Base-by-base conservation (phyloP, 2,113 vertebrate species). In the Hemiscyllium ocellatum region DNA sequence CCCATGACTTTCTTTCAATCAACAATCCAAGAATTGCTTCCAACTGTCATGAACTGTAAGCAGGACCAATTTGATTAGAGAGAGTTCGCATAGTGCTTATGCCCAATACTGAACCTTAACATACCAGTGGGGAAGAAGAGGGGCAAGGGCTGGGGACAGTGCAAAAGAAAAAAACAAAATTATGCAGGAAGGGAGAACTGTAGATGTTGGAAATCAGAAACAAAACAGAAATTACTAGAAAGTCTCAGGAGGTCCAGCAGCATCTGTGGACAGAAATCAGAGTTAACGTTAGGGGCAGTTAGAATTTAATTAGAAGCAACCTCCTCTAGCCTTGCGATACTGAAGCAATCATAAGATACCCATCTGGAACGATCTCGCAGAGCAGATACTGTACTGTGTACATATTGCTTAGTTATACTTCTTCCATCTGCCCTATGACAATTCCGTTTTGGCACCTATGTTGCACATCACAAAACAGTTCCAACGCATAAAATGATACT, bases 21-120 rank as follows among this genome's bases (percentile, higher is more conserved):
- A 96, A 95, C 97, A 96, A 80, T 96, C 96, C 96, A 96, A 70
- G 96, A 96, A 97, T 96, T 97, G 97, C 97, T 97, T 97, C 96
- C 97, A 97, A 97, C 97, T 97, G 97, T 96, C 96, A 96, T 97
- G 96, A 96, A 97, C 96, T 78, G 96, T 96, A 97, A 97, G 97
- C 97, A 97, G 97, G 96, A 96, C 83, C 13, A 96, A 97, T 97
- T 97, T 97, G 97, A 97, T 96, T 96, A 96, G 96, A 96, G 93
- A 78, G 95, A 3, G 93, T 96, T 97, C 97, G 97, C 97, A 95
- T 56, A 65, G 76, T 95, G 91, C 26, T 29, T 42, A 17, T 33
- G 93, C 37, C 94, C 70, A 69, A 76, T n/a, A 66, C 65, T 83
- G 47, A 42, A 95, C 12, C 22, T 47, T 15, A 95, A 66, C 26